Conservation (phyloP, 2,888 invertebrate genomes). For the Apamea epomidion region DNA sequence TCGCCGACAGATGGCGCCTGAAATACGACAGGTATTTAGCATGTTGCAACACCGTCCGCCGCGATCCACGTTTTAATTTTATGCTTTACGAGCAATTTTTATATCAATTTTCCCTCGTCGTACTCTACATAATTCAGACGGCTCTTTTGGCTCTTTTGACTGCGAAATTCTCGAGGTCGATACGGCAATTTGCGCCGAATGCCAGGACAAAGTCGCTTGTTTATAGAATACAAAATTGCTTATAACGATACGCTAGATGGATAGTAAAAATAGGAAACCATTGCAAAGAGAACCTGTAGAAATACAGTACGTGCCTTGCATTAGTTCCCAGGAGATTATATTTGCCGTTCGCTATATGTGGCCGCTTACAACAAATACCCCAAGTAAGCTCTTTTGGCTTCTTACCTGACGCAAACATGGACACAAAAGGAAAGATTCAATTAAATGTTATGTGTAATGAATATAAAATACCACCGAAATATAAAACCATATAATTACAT, state of each 20-base stretch:
- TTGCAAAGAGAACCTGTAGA: conserved; percentile 54
- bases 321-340: conserved; percentile 58
- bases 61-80: conserved; percentile 88
- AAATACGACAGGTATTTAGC: conserved; percentile 90
- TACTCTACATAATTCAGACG: conserved; percentile 83
- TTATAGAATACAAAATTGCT: conserved; percentile 71
- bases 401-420: conserved; percentile 39
- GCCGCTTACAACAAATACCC: conserved; percentile 56
- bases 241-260: conserved; percentile 63
- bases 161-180: conserved; percentile 78
- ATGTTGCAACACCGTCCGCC: conserved; percentile 88
- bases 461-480: conserved; percentile 17
- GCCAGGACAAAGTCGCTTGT: conserved; percentile 69
- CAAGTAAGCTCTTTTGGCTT: conserved; percentile 52
- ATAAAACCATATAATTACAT: not conserved
- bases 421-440: conserved; percentile 32
- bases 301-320: conserved; percentile 64
- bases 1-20: conserved; percentile 89
- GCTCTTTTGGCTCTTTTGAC: conserved; percentile 78
- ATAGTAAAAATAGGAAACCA: conserved; percentile 51
- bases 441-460: conserved; percentile 20
- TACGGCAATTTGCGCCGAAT: conserved; percentile 79
- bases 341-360: conserved; percentile 50
- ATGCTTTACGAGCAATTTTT: conserved; percentile 89
- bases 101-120: conserved; percentile 86